Evolutionary conservation across 2,113 vertebrate genomes (phyloP).

Genomic region (Polypterus bichir): DNA sequence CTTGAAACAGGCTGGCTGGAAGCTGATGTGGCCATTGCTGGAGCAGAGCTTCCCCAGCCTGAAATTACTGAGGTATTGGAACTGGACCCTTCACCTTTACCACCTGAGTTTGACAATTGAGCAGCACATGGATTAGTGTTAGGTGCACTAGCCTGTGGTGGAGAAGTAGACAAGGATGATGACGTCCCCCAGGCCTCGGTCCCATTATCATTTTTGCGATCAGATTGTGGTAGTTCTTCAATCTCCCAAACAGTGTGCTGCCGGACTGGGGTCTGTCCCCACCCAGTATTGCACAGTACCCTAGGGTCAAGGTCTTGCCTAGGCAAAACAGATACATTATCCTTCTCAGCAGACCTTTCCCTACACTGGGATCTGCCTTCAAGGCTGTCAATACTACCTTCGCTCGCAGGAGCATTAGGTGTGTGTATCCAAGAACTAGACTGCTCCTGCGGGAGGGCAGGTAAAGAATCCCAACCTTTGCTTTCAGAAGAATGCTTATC

Average conservation of each 20-base stretch:
- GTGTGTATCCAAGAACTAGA: constrained; percentile 72
- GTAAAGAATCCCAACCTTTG: constrained; percentile 67
- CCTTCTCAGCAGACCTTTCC: constrained; percentile 58
- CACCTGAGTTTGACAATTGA: constrained; percentile 75
- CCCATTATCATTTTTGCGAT: constrained; percentile 69
- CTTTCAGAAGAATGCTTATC: constrained; percentile 64
- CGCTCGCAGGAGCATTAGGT: constrained; percentile 67
- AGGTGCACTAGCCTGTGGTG: constrained; percentile 31
- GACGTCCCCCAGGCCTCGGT: constrained; percentile 73
- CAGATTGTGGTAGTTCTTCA: constrained; percentile 73
- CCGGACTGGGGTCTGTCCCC: constrained; percentile 94
- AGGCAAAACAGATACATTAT: constrained; percentile 54
- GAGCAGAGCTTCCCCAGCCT: constrained; percentile 71
- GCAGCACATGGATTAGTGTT: constrained; percentile 34
- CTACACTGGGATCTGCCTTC: constrained; percentile 51
- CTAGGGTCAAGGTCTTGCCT: constrained; percentile 86
- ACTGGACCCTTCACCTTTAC: constrained; percentile 72
- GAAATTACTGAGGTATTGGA: constrained; percentile 72
- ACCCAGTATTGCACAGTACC: constrained; percentile 88
- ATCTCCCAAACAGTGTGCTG: constrained; percentile 97
- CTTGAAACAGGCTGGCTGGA: constrained; percentile 39
- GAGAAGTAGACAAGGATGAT: constrained; percentile 30
- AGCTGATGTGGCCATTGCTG: constrained; percentile 50
- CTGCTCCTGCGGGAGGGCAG: constrained; percentile 40
- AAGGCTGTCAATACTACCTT: constrained; percentile 69